Evolutionary conservation across 2,113 vertebrate genomes (phyloP).

Genomic region (Scophthalmus maximus): DNA sequence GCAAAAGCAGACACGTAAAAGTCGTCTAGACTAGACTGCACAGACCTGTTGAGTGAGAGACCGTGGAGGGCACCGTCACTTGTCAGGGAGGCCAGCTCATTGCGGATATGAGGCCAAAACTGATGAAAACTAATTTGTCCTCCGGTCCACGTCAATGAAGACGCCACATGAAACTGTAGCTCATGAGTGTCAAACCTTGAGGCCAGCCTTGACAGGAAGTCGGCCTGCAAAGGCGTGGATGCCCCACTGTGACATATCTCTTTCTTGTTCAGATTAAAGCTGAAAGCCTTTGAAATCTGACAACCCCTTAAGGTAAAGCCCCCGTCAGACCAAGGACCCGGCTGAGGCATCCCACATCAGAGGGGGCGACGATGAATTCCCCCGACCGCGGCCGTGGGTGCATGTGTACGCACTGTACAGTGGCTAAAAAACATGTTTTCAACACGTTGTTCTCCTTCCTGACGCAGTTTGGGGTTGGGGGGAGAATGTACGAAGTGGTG

Average conservation of each 20-base stretch:
- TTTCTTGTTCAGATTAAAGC: slow-evolving; percentile 40
- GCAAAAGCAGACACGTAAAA: not conserved
- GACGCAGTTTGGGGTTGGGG: slow-evolving; percentile 48
- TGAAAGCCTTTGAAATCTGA: slow-evolving; percentile 57
- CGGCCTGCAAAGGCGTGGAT: not conserved
- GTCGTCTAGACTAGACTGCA: not conserved
- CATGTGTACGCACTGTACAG: not conserved
- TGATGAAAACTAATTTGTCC: not conserved
- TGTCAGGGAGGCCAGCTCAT: too few species aligned
- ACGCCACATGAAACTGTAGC: not conserved
- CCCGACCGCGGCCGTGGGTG: slow-evolving; percentile 15
- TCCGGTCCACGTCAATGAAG: not conserved
- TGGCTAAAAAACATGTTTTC: slow-evolving; percentile 22
- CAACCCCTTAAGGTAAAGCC: slow-evolving; percentile 25
- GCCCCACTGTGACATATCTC: slow-evolving; percentile 23
- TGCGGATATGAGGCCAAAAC: not conserved
- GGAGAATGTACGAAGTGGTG: slow-evolving; percentile 37
- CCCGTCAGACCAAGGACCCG: not conserved
- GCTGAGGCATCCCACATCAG: slow-evolving; percentile 44
- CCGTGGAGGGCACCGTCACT: not conserved
- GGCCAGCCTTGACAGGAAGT: slow-evolving; percentile 9
- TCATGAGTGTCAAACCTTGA: not conserved
- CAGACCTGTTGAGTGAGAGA: not conserved
- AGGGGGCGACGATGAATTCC: slow-evolving; percentile 36
- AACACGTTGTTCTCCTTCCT: slow-evolving; percentile 30